phyloP scores from a whole-genome alignment of 2,113 vertebrate species.

The Odontophorus gujanensis region DNA sequence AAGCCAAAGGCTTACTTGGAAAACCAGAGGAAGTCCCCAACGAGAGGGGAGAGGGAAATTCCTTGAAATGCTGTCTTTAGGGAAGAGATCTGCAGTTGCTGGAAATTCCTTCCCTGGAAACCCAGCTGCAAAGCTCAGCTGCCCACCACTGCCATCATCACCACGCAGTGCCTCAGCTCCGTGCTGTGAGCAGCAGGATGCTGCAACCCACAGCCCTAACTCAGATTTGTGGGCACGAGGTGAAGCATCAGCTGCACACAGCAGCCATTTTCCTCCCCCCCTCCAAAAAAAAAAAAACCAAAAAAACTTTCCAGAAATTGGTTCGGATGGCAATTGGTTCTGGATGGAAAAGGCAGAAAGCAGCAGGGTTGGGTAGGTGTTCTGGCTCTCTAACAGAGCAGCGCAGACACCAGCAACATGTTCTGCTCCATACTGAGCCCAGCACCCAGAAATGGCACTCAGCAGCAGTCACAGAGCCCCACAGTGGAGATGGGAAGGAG shows the following conservation, averaged over 20 bases:
- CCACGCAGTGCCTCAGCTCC: fast-evolving
- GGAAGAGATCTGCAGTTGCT: conserved; percentile 27
- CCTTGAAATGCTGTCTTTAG: conserved; percentile 49
- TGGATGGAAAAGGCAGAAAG: not conserved
- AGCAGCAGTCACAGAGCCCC: not conserved
- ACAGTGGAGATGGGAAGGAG: fast-evolving
- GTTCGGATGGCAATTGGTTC: not conserved
- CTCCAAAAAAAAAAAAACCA: too few relatives aligned
- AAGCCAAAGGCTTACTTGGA: conserved; percentile 44
- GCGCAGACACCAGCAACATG: not conserved
- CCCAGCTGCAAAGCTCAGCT: not conserved
- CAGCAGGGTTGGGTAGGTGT: not conserved
- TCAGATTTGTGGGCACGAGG: fast-evolving
- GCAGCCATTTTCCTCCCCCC: not conserved
- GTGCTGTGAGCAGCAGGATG: not conserved
- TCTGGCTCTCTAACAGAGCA: not conserved
- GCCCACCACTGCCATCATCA: not conserved
- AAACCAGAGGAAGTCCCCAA: conserved; percentile 59
- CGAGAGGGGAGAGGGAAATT: not conserved
- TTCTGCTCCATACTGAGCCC: not conserved
- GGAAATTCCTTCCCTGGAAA: conserved; percentile 38
- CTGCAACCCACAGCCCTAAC: fast-evolving
- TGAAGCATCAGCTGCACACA: not conserved
- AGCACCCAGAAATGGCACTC: not conserved
- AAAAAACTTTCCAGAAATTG: not conserved